These are phyloP conservation scores for Brachyhypopomus gauderio DNA, from an alignment of 2,113 vertebrate genomes.

Conservation along the genomic window DNA sequence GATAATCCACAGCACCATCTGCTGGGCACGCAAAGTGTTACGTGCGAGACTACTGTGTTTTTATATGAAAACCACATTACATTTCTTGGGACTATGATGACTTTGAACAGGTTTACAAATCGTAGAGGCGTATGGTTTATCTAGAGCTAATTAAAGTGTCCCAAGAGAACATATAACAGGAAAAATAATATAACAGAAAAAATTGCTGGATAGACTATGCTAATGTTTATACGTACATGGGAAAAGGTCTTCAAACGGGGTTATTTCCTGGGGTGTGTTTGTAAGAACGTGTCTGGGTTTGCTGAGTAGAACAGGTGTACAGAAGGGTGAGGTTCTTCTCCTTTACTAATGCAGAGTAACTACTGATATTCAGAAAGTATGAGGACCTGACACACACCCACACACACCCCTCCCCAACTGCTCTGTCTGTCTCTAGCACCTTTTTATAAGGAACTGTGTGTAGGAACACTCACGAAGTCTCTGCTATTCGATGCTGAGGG, in stretches of 20 bases:
- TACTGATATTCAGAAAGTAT: background rate
- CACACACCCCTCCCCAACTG: background rate
- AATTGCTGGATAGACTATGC: too few relatives aligned
- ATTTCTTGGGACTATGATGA: too few relatives aligned
- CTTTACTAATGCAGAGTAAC: background rate
- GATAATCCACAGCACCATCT: conserved; percentile 22
- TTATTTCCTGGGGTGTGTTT: background rate
- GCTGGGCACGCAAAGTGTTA: background rate
- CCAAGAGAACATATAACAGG: too few relatives aligned
- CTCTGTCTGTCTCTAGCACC: background rate
- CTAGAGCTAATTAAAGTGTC: too few relatives aligned
- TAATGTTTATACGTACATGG: too few relatives aligned
- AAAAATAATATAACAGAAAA: too few relatives aligned
- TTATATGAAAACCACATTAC: background rate
- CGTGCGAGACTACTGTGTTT: background rate
- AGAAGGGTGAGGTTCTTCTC: background rate
- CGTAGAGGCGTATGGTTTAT: too few relatives aligned
- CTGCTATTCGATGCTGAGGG: background rate
- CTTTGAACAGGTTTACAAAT: too few relatives aligned
- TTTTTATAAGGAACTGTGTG: conserved; percentile 3
- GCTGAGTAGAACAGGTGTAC: background rate
- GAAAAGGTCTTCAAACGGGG: too few relatives aligned
- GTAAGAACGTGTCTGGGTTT: background rate
- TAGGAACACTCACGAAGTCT: background rate
- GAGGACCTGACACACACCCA: conserved; percentile 25